A percentile compares a stretch with the other conserved stretches of the same genome.
Conservation (phyloP, 2,888 invertebrate species). For the Prosopocoilus inquinatus region DNA sequence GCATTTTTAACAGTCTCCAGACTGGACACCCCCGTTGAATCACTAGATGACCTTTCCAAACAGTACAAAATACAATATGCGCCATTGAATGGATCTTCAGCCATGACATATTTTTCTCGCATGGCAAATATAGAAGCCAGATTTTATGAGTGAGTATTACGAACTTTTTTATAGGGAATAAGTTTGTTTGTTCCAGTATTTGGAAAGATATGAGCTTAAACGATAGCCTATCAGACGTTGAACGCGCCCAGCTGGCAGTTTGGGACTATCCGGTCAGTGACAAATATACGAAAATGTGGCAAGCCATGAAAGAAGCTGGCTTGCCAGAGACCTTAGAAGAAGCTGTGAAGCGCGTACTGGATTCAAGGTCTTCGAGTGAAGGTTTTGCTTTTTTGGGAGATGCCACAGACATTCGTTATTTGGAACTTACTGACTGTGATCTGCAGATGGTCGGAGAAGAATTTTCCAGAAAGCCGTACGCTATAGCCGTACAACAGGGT, state of each 20-base stretch:
- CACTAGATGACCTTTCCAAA: constrained; percentile 89
- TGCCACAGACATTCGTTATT: constrained; percentile 81
- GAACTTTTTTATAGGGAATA: background rate
- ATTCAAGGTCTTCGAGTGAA: constrained; percentile 68
- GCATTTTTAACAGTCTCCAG: constrained; percentile 95
- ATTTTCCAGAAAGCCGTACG: constrained; percentile 96
- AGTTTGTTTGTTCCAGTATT: constrained; percentile 60
- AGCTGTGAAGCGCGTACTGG: constrained; percentile 72
- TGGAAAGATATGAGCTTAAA: constrained; percentile 98
- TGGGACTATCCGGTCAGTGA: constrained; percentile 99
- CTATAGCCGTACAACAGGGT: constrained; percentile 94
- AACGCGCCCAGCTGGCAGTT: constrained; percentile 90
- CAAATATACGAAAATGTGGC: constrained; percentile 98
- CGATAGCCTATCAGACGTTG: constrained; percentile 85
- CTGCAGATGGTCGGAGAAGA: constrained; percentile 93
- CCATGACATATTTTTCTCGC: constrained; percentile 91
- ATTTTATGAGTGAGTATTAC: constrained; percentile 82
- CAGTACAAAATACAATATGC: constrained; percentile 93
- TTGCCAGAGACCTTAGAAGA: constrained; percentile 78
- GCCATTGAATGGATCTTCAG: constrained; percentile 81
- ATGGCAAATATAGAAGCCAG: constrained; percentile 94
- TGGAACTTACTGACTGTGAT: constrained; percentile 80
- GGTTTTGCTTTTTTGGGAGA: constrained; percentile 77
- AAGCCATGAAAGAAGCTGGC: constrained; percentile 83
- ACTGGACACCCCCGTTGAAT: constrained; percentile 89